Conservation (phyloP, 2,888 invertebrate species). For the Eupithecia dodoneata region DNA sequence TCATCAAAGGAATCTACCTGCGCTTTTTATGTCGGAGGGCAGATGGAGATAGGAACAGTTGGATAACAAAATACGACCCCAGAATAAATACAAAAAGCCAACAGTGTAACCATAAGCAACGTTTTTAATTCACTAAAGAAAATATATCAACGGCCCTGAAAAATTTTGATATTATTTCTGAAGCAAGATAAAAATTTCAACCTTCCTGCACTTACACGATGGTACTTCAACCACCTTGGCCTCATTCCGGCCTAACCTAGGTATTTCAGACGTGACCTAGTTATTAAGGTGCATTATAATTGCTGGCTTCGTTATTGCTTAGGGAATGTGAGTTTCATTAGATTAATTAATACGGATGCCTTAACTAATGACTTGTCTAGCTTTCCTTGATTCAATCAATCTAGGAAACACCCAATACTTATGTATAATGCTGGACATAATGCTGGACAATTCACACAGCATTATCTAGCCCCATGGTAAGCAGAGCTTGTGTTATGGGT, state of each 20-base stretch:
- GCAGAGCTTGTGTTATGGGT: too few relatives aligned
- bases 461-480: too few relatives aligned
- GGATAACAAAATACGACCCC: background rate
- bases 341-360: conserved; percentile 3
- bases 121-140: background rate
- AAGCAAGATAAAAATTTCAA: conserved; percentile 28
- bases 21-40: background rate
- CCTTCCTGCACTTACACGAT: conserved; percentile 32
- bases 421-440: too few relatives aligned
- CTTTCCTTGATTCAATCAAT: background rate
- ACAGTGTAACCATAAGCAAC: background rate
- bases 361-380: background rate
- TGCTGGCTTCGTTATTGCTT: conserved; percentile 16
- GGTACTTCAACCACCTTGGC: conserved; percentile 32
- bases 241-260: conserved; percentile 30
- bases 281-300: conserved; percentile 29
- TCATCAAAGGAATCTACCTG: conserved; percentile 9
- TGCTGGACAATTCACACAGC: too few relatives aligned
- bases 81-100: background rate
- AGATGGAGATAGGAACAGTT: background rate
- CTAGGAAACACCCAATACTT: background rate
- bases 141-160: conserved; percentile 16
- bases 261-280: conserved; percentile 31
- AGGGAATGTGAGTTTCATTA: conserved; percentile 1
- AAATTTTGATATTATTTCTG: conserved; percentile 13